Base-by-base conservation (phyloP, 2,888 invertebrate genomes). In the Parochlus steinenii region DNA sequence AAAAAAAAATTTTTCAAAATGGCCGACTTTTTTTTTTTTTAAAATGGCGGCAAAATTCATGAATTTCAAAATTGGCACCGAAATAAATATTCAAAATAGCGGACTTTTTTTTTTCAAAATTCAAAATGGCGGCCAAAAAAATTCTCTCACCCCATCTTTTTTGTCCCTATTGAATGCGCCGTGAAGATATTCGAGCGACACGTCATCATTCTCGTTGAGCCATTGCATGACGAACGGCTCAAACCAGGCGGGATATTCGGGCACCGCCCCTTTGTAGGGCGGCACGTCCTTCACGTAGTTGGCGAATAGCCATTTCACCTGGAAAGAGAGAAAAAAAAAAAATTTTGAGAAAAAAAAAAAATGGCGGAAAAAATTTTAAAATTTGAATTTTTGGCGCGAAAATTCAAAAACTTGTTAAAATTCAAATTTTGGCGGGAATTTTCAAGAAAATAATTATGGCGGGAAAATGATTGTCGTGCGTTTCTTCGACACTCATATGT, bases 201-300 rank as follows among this genome's bases (percentile, higher is more conserved):
- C 95, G 48, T 97, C 97, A 54, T 99, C 98, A 56, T 99, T 99
- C 58, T 98, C 98, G 53, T 97, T 97, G 25, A 99, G 70, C 98
- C 98, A 99, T 58, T 97, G 97, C 97, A 99, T 98, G 27, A 99
- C 98, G 61, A 98, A 99, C n/a, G 97, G 95, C 58, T 97, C 97
- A 58, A 99, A 99, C 97, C 97, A 99, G 49, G 90, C 87, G 2
- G 98, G 97, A 60, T 98, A 98, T 57, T 98, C 97, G 6, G 98
- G 97, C 41, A 98, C 92, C 27, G 87, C 81, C 39, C 86, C 87
- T 55, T 93, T 93, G 58, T 92, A 92, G 17, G 92, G 90, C 33
- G 95, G 93, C 44, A 97, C 89, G 53, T 97, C 93, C 57, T 85
- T 83, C 27, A 98, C 92, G 62, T 97, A 98, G 58, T 93, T 90